Evolutionary conservation across 1,140 invertebrate species (phyloP).

Genomic region (Nasonia longicornis): DNA sequence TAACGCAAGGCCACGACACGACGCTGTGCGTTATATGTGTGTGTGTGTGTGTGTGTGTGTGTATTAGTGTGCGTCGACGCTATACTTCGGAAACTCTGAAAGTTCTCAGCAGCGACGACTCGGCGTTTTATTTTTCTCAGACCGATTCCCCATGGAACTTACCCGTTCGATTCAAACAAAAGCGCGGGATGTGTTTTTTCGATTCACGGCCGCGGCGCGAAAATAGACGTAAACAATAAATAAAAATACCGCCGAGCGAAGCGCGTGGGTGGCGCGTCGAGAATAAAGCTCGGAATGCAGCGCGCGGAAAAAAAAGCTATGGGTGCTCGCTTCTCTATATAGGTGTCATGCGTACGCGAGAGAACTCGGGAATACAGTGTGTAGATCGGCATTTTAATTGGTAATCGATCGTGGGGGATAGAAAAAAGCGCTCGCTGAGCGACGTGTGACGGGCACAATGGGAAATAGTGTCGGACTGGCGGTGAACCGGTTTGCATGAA

Average conservation of each 20-base stretch:
- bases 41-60: too few relatives aligned
- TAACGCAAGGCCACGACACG: neutral
- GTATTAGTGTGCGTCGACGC: neutral
- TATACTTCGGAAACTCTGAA: too few relatives aligned
- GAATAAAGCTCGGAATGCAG: too few relatives aligned
- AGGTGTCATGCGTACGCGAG: neutral
- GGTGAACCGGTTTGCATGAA: conserved; percentile 16
- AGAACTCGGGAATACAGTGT: neutral
- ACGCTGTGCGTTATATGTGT: too few relatives aligned
- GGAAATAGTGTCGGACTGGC: neutral
- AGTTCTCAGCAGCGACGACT: too few relatives aligned
- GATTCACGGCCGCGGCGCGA: neutral
- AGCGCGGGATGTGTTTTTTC: too few relatives aligned
- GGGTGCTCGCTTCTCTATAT: neutral
- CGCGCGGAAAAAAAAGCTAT: too few relatives aligned
- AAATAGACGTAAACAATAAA: neutral
- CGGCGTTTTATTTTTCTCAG: too few relatives aligned
- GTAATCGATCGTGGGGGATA: conserved; percentile 2
- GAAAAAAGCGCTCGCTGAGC: neutral
- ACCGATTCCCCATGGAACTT: too few relatives aligned
- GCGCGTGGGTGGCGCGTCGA: neutral
- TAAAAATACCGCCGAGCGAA: neutral
- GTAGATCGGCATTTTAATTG: conserved; percentile 29
- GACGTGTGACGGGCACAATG: conserved; percentile 10
- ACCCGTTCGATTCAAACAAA: too few relatives aligned